Percentiles rank a stretch among this genome's conserved stretches.
phyloP scores from a whole-genome alignment of 1,140 invertebrate genomes.

The Panulirus ornatus region DNA sequence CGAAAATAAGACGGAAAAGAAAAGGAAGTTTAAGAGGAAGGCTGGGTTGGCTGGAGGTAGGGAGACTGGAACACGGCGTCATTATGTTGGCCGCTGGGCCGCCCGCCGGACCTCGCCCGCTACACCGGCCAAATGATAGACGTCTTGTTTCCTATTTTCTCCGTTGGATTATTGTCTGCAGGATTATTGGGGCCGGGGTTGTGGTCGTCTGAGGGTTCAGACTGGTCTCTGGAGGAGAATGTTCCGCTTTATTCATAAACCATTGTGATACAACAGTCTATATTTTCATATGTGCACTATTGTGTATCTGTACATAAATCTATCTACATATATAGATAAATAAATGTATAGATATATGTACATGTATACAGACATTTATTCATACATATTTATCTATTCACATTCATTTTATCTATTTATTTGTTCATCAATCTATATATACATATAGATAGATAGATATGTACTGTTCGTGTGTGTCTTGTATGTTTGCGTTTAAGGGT shows the following conservation, averaged over 20 bases:
- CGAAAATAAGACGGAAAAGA: no score
- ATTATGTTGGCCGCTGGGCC: not conserved
- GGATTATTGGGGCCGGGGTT: not conserved
- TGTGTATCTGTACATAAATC: constrained; percentile 21
- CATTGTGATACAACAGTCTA: not conserved
- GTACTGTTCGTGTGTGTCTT: not conserved
- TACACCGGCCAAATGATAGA: not conserved
- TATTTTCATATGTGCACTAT: not conserved
- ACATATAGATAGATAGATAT: not conserved
- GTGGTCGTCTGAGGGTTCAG: not conserved
- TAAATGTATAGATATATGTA: not conserved
- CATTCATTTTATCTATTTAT: not conserved
- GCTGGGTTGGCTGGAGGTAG: no score
- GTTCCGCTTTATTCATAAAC: not conserved
- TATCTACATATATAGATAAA: constrained; percentile 10
- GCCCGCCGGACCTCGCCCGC: not conserved
- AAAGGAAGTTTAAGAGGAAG: no score
- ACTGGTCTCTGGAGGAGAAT: not conserved
- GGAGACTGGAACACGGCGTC: not conserved
- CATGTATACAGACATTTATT: not conserved
- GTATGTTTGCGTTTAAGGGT: not conserved
- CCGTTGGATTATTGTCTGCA: not conserved
- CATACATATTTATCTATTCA: not conserved
- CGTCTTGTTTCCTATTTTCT: constrained; percentile 16
- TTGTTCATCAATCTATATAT: not conserved